Base-by-base conservation (phyloP, 2,888 invertebrate species). In the Leistus spinibarbis region DNA sequence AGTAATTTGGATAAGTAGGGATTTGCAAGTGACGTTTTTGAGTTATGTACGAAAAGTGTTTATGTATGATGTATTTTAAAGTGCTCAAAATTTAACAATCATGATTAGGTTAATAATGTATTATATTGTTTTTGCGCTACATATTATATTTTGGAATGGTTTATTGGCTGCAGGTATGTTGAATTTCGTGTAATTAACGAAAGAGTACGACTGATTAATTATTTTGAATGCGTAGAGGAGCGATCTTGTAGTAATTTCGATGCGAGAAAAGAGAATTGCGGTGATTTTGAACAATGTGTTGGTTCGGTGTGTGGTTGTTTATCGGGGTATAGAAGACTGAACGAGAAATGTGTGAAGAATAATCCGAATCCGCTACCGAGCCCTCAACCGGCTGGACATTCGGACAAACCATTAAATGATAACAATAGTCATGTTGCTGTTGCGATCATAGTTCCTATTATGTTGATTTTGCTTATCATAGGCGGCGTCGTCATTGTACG, bases 381-480 rank as follows among this genome's bases (percentile, higher is more conserved):
- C 22, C 78, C 79, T 13, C 78, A 80, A 56, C 81, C 82, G 73
- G 82, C 82, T 16, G 82, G 82, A 77, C 79, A 83, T 53, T 81
- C 82, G 10, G 79, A 81, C 73, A 80, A 82, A 64, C 54, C 63
- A 69, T 27, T 57, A 54, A 79, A 82, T 75, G 69, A 66, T 27
- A 79, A 81, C 57, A 81, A 78, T 77, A 82, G 82, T 73, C 82
- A 83, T 63, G 77, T 84, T 17, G 80, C 83, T 54, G 83, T 82
- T 13, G 84, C 83, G 67, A 81, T 85, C 71, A 74, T 85, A 23
- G 81, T 84, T 77, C 83, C 84, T 27, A 77, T 84, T 77, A 81
- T 83, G 80, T 76, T 85, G 79, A 82, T 85, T 79, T 78, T 81
- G 65, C 77, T 84, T 82, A 83, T 86, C 81, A 83, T 85, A 82